Base-by-base conservation (phyloP, 2,888 invertebrate genomes). In the Odontocolon sp. region DNA sequence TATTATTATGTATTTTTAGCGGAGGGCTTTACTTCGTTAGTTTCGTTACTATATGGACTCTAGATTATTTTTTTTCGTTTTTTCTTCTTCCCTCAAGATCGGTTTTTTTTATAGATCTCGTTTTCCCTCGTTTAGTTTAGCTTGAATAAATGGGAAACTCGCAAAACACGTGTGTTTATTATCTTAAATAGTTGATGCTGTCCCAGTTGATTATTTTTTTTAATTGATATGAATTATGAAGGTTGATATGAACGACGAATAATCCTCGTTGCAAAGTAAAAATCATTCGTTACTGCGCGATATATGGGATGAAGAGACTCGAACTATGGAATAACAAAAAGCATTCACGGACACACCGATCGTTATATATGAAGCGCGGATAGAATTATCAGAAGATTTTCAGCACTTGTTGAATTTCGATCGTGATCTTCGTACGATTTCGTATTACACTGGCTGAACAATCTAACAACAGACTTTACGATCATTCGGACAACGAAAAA, bases 21-120 rank as follows among this genome's bases (percentile, higher is more conserved):
- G 78, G 81, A 80, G 80, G 80, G 80, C 76, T 82, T 74, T 69
- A 33, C 61, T 81, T 83, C 79, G 79, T 81, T 81, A 80, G 73
- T 61, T 80, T 79, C 79, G 79, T 80, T 78, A 72, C 45, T 66
- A 11, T 50, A 52, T 71, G 67, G 71, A 77, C 75, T 76, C 38
- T 66, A 64, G 40, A 70, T 45, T 23, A 63, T 40, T 52, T 59
- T 54, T 11, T 61, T 69, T 40, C 3, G 4, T 11, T 40, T 40
- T 3, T 40, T 3, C 16, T 14, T 42, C 8, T 31, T 33, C 8
- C 14, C 2, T 6, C 16, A 52, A n/a, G 11, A 16, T 6, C 11
- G 11, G 3, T 16, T 9, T 0, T 18, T 36, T 36, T 6, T 3
- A 1, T 33, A 14, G 18, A 3, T 16, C 9, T 54, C 16, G 36